Conservation (phyloP, 2,888 invertebrate species). For the Anodontia alba region DNA sequence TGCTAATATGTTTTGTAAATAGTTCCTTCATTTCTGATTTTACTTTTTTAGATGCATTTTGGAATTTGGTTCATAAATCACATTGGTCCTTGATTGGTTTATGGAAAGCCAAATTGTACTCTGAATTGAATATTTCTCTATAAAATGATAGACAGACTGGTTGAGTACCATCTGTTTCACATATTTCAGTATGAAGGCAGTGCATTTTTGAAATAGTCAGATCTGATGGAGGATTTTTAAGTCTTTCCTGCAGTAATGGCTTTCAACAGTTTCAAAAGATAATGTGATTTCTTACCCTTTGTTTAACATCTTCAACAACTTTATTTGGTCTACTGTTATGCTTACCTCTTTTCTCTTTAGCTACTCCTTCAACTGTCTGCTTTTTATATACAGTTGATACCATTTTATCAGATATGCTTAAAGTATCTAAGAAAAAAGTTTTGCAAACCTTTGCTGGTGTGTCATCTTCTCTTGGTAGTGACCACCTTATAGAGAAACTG, state of each 20-base stretch:
- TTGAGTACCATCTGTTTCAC: background rate
- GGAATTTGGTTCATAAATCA: constrained; percentile 8
- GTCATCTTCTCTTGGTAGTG: constrained; percentile 4
- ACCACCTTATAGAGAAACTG: background rate
- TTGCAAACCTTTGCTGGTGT: constrained; percentile 24
- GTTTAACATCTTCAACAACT: background rate
- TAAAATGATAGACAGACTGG: no score
- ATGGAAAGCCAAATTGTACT: constrained; percentile 34
- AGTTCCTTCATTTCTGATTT: background rate
- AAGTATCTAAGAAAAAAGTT: constrained; percentile 29
- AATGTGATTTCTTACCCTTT: constrained; percentile 28
- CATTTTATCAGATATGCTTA: constrained; percentile 15
- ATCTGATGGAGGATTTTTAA: background rate
- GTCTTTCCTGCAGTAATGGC: no score
- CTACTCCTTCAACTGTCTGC: constrained; percentile 6
- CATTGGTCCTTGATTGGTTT: constrained; percentile 32
- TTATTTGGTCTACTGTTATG: constrained; percentile 16
- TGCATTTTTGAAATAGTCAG: constrained; percentile 30
- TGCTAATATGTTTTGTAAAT: no score
- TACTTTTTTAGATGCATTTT: background rate
- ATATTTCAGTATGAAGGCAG: no score
- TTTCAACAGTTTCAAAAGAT: no score
- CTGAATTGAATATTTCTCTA: constrained; percentile 25
- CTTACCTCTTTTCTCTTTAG: constrained; percentile 28
- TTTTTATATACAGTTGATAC: constrained; percentile 18